Percentiles rank a stretch among this genome's conserved stretches.
Evolutionary conservation across 2,113 vertebrate genomes (phyloP).

Genomic region (Prietella phreatophila): DNA sequence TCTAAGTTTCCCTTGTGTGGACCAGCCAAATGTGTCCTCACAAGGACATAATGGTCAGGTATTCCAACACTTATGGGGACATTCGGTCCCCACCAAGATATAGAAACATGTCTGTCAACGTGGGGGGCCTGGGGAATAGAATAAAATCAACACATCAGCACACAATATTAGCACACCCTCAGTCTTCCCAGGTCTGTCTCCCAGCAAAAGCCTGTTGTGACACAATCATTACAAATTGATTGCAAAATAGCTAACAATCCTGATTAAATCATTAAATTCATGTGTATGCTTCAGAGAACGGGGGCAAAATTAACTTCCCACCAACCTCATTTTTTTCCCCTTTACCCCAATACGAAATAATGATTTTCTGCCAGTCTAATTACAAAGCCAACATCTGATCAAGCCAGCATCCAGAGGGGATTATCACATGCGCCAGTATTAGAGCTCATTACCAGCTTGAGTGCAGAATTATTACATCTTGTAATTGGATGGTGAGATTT

Average conservation of each 20-base stretch:
- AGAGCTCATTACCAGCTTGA: conserved; percentile 97
- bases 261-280: conserved; percentile 99
- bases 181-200: conserved; percentile 76
- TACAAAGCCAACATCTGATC: conserved; percentile 99
- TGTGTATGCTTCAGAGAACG: conserved; percentile 99
- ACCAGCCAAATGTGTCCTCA: neutral
- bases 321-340: conserved; percentile 94
- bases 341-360: conserved; percentile 95
- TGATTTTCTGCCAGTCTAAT: conserved; percentile 99
- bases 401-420: conserved; percentile 99
- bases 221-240: conserved; percentile 99
- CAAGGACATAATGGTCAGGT: neutral
- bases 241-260: conserved; percentile 99
- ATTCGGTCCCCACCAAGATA: neutral
- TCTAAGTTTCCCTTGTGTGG: neutral
- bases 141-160: conserved; percentile 3
- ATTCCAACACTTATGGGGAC: neutral
- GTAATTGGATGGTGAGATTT: conserved; percentile 97
- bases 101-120: conserved; percentile 1
- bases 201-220: conserved; percentile 85
- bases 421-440: conserved; percentile 99
- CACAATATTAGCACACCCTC: conserved; percentile 69
- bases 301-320: conserved; percentile 99
- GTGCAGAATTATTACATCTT: conserved; percentile 97
- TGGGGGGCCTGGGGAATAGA: neutral